Evolutionary conservation across 1,140 invertebrate genomes (phyloP), one percentile per base, ranked within the genome.

Genomic region (Saxidomus purpurata): DNA sequence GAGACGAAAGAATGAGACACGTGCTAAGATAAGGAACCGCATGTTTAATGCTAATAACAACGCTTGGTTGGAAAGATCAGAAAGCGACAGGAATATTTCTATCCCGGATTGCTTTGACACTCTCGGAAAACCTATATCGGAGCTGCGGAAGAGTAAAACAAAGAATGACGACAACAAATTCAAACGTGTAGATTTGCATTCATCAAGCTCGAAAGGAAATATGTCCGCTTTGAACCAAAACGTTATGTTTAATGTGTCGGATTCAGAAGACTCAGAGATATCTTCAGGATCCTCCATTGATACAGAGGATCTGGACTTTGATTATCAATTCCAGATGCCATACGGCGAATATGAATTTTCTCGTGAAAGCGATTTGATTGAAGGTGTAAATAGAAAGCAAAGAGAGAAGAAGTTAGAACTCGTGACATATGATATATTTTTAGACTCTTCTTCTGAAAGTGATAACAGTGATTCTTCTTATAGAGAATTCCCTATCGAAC

Each of bases 261-360:
- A 63, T 28, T 25, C 9, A 63, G n/a, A 55, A n/a, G 86, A 88
- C 9, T 38, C 38, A n/a, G 81, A 84, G 9, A 55, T 81, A 8
- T 63, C 61, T 6, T 80, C 86, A 9, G 40, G 76, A 2, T 63
- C 55, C 0, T 88, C 86, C 13, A 28, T 88, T 8, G 77, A 81
- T 47, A 69, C 86, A 2, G 77, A 80, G 3, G 77, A 80, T 61
- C 76, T 88, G n/a, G 86, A 88, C 19, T 88, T 49, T 81, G 74
- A 77, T 11, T 88, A 88, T 74, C 86, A 88, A 19, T n/a, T 25
- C 25, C 2, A 31, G 63, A 74, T 34, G 31, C 25, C 52, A 31
- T 1, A n/a, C 34, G 52, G 25, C 36, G n/a, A 22, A 25, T 8
- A 38, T 9, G 52, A 59, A 17, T 6, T 28, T 40, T 28, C 4